Evolutionary conservation across 2,113 vertebrate species (phyloP).

Genomic region (Pomatorhinus ruficollis): DNA sequence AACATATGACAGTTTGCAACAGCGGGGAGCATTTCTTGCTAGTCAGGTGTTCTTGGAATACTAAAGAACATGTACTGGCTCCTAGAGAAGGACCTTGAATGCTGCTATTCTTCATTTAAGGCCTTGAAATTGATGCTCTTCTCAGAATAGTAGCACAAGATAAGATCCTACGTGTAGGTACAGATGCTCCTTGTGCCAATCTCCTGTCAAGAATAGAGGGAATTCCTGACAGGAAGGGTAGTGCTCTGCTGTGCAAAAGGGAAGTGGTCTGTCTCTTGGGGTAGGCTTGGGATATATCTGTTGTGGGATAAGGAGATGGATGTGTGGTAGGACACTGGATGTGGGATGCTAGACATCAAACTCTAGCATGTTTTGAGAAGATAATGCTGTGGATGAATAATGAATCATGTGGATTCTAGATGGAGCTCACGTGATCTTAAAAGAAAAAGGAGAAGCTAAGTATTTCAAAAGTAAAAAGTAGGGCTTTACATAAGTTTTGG

Average conservation of each 20-base stretch:
- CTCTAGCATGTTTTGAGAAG: background rate
- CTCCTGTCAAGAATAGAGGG: background rate
- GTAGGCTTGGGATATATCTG: background rate
- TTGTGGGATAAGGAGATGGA: background rate
- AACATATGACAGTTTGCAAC: background rate
- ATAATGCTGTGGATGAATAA: background rate
- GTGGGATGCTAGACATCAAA: background rate
- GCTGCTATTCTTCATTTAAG: background rate
- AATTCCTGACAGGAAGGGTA: background rate
- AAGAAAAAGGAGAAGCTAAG: background rate
- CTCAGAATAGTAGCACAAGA: background rate
- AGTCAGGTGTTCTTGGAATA: background rate
- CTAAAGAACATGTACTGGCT: background rate
- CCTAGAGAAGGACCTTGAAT: background rate
- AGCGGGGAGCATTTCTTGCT: background rate
- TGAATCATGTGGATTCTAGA: background rate
- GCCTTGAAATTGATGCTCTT: background rate
- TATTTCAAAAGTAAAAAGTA: background rate
- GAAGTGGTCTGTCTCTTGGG: background rate
- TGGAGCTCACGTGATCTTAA: background rate
- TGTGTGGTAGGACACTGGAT: background rate
- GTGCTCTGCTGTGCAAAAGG: background rate
- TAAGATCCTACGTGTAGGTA: background rate
- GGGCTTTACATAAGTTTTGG: background rate
- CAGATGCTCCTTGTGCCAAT: background rate